Base-by-base conservation (phyloP, 2,888 invertebrate genomes). In the Tachina grossa region DNA sequence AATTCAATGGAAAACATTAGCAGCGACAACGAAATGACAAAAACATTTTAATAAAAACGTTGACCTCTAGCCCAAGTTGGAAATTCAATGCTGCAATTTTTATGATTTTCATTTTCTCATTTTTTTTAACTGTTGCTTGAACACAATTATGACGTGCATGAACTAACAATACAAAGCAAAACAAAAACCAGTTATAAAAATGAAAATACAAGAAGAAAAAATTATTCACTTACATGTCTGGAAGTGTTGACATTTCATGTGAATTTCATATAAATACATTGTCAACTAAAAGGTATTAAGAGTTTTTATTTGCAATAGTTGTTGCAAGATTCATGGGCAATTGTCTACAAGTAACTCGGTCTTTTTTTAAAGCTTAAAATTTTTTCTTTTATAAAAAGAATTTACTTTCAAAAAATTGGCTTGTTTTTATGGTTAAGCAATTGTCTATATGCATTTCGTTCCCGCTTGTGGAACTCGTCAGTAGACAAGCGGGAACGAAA, bases 1-100 rank as follows among this genome's bases (percentile, higher is more conserved):
- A 41, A 41, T 16, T 14, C 5, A 55, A 76, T n/a, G 43, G 39
- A 53, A n/a, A 59, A 45, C 65, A 47, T 39, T 13, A 49, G 9
- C 3, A 72, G 31, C 14, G 19, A 31, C 19, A 16, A 9, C 43
- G 57, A 43, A 13, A 22, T 5, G 31, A 19, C 22, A 61, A 51
- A 75, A 53, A 41, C 14, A 47, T 69, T 59, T 59, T 61, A 72
- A 65, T 55, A 31, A 68, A 75, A 83, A 57, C n/a, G 43, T 71
- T 76, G 82, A 82, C 71, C 71, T 77, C 47, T 49, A 65, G 57
- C 63, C 5, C 6, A 31, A 49, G 63, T 47, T 41, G 49, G 68
- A 69, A 74, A 59, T 75, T 63, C 19, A 59, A 75, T 75, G 41
- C 53, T 55, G 45, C 49, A 57, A 5, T 22, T 78, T 69, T 66